Evolutionary conservation across 2,113 vertebrate species (phyloP).

Genomic region (Parus major): DNA sequence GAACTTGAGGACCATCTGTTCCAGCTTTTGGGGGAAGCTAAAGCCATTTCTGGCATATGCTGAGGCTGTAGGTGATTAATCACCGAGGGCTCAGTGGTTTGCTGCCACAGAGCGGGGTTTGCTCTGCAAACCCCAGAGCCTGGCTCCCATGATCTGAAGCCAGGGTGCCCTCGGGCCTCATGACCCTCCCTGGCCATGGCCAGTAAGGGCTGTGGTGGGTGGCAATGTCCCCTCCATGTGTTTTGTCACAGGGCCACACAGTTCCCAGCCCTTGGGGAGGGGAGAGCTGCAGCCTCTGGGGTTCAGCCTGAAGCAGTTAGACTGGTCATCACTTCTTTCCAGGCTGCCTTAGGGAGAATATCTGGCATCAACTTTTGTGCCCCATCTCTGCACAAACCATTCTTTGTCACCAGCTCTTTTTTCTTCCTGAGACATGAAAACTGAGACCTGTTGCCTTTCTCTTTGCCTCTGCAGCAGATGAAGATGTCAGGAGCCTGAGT

Average conservation of each 20-base stretch:
- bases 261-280: accelerated
- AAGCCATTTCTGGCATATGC: slow-evolving; percentile 48
- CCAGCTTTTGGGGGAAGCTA: neutral
- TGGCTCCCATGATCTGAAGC: slow-evolving; percentile 63
- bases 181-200: neutral
- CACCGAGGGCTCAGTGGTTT: slow-evolving; percentile 54
- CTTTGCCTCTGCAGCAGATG: slow-evolving; percentile 31
- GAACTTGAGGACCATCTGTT: neutral
- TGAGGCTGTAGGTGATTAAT: slow-evolving; percentile 71
- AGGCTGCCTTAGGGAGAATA: neutral
- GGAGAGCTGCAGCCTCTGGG: neutral
- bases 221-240: neutral
- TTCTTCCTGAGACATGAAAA: neutral
- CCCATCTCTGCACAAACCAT: neutral
- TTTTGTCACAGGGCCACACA: accelerated
- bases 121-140: slow-evolving; percentile 23
- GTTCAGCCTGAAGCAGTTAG: neutral
- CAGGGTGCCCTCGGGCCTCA: neutral
- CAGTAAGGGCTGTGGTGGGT: neutral
- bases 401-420: neutral
- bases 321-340: neutral
- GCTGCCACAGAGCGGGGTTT: slow-evolving; percentile 57
- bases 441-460: neutral
- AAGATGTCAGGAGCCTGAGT: slow-evolving; percentile 36
- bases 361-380: neutral